Evolutionary conservation across 30 jellyfish, hydroid and myxozoan genomes (phyloP).

Genomic region (Aurelia sp.): DNA sequence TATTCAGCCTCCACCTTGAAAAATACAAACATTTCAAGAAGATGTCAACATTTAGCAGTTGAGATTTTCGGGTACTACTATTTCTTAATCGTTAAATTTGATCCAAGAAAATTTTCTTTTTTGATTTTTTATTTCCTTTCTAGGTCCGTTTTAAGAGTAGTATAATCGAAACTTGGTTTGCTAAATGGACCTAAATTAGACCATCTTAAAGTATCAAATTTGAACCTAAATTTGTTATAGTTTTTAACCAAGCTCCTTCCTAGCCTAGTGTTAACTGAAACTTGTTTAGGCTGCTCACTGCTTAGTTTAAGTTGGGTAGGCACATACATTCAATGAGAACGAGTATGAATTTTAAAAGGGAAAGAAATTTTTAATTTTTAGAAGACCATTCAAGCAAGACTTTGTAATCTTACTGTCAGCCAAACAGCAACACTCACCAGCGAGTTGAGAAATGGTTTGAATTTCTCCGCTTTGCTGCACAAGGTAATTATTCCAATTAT

Average conservation of each 20-base stretch:
- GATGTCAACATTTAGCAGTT: neutral
- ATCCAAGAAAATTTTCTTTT: neutral
- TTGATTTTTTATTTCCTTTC: neutral
- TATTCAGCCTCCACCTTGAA: no score
- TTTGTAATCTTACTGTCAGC: conserved; percentile 61
- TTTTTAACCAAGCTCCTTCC: no score
- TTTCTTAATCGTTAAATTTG: neutral
- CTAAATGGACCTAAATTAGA: no score
- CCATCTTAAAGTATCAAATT: no score
- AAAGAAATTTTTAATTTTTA: neutral
- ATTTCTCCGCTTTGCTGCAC: conserved; percentile 67
- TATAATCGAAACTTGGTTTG: no score
- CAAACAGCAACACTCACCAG: conserved; percentile 51
- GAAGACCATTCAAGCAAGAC: conserved; percentile 34
- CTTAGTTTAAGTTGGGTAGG: no score
- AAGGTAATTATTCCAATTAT: conserved; percentile 19
- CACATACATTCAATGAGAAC: no score
- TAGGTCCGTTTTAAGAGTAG: no score
- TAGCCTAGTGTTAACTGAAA: no score
- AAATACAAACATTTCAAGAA: neutral
- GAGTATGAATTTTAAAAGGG: neutral
- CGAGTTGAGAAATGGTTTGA: conserved; percentile 50
- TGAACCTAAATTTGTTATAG: no score
- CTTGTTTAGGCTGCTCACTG: no score
- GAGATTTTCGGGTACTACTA: neutral